A percentile compares a stretch with the other conserved stretches of the same genome.
Conservation (phyloP, 2,113 vertebrate species). For the Cryptotis parvus region DNA sequence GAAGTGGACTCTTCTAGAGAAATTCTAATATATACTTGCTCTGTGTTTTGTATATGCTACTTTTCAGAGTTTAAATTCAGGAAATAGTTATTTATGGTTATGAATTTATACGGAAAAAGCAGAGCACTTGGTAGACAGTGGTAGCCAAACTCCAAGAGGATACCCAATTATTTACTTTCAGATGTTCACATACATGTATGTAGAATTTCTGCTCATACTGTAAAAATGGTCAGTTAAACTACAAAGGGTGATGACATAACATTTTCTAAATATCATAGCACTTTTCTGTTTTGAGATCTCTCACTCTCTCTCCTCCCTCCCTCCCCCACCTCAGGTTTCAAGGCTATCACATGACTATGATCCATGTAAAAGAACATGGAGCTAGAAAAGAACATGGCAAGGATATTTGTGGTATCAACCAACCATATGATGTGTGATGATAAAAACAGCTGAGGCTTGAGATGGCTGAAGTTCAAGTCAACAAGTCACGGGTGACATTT, state of each 20-base stretch:
- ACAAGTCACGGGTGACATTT: background rate
- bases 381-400: background rate
- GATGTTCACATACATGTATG: background rate
- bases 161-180: background rate
- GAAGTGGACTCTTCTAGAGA: conserved; percentile 1
- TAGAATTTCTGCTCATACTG: too few relatives aligned
- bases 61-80: background rate
- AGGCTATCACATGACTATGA: background rate
- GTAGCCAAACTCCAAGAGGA: background rate
- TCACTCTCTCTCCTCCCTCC: background rate
- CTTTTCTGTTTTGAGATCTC: background rate
- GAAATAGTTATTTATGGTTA: background rate
- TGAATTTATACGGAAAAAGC: background rate
- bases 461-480: background rate
- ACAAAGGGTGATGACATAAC: background rate
- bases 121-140: background rate
- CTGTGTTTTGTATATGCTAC: background rate
- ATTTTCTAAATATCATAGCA: background rate
- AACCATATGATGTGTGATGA: background rate
- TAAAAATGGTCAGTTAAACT: background rate
- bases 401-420: background rate
- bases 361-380: background rate
- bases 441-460: background rate
- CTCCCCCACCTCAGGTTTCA: background rate
- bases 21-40: conserved; percentile 29